Evolutionary conservation across 2,113 vertebrate species (phyloP).

Genomic region (Conger conger): DNA sequence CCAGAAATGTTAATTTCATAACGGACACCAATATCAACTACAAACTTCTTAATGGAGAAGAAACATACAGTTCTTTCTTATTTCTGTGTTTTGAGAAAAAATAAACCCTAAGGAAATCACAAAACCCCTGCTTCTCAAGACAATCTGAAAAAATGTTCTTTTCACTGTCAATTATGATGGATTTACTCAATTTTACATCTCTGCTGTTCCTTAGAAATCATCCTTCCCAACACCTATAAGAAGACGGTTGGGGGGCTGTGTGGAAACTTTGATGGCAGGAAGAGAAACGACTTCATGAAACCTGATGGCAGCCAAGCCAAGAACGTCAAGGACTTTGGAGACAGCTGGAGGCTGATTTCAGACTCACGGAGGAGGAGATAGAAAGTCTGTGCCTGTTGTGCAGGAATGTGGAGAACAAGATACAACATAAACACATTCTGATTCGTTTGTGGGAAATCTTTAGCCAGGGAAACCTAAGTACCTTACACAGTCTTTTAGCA

Average conservation of each 20-base stretch:
- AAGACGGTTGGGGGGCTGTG: conserved; percentile 74
- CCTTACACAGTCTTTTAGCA: background rate
- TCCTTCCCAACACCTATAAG: conserved; percentile 66
- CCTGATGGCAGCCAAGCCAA: conserved; percentile 63
- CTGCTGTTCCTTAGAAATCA: conserved; percentile 64
- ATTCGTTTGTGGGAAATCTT: background rate
- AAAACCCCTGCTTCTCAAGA: too few relatives aligned
- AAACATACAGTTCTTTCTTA: too few relatives aligned
- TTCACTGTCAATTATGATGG: too few relatives aligned
- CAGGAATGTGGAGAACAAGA: background rate
- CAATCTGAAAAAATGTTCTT: too few relatives aligned
- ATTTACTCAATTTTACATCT: background rate
- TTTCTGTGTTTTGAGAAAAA: too few relatives aligned
- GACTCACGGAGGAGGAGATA: conserved; percentile 19
- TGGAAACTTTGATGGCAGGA: conserved; percentile 74
- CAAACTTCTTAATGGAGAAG: too few relatives aligned
- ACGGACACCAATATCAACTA: too few relatives aligned
- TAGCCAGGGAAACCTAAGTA: background rate
- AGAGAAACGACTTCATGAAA: conserved; percentile 67
- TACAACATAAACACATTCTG: background rate
- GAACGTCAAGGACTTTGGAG: conserved; percentile 64
- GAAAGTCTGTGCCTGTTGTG: background rate
- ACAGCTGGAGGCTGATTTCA: conserved; percentile 75
- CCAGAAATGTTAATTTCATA: too few relatives aligned
- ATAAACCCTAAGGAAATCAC: too few relatives aligned